phyloP scores from a whole-genome alignment of 2,888 invertebrate species.

The Ectropis crepuscularia region DNA sequence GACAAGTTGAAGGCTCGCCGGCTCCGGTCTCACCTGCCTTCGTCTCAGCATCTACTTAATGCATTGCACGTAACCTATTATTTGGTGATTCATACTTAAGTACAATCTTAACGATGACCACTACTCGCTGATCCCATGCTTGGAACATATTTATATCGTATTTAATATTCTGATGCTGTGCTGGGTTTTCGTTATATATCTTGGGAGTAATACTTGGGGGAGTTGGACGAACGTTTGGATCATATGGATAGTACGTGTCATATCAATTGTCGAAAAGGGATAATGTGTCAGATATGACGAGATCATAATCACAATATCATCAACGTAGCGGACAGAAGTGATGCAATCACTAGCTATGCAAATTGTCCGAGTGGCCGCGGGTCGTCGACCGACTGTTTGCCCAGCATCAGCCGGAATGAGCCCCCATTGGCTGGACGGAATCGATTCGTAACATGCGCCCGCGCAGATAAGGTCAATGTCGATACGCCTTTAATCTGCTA shows the following conservation, averaged over 20 bases:
- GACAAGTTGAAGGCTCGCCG: slow-evolving; percentile 59
- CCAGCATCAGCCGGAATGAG: slow-evolving; percentile 65
- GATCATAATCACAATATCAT: slow-evolving; percentile 58
- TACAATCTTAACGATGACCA: slow-evolving; percentile 39
- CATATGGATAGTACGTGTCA: neutral
- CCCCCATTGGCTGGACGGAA: slow-evolving; percentile 71
- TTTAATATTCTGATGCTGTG: slow-evolving; percentile 40
- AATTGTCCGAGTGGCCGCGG: slow-evolving; percentile 67
- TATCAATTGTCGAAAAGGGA: slow-evolving; percentile 12
- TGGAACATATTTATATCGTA: slow-evolving; percentile 36
- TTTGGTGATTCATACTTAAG: slow-evolving; percentile 47
- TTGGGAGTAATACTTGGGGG: slow-evolving; percentile 6
- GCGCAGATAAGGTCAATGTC: slow-evolving; percentile 79
- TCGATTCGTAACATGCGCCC: slow-evolving; percentile 78
- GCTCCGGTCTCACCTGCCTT: slow-evolving; percentile 51
- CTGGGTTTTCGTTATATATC: slow-evolving; percentile 29
- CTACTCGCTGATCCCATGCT: slow-evolving; percentile 35
- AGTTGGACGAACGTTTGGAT: neutral
- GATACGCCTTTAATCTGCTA: slow-evolving; percentile 76
- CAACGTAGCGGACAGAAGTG: slow-evolving; percentile 67
- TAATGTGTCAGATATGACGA: slow-evolving; percentile 25
- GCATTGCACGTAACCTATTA: slow-evolving; percentile 42
- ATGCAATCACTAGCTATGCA: slow-evolving; percentile 79
- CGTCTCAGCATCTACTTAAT: slow-evolving; percentile 45
- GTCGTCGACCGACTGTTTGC: slow-evolving; percentile 75